Base-by-base conservation (phyloP, 2,797 vertebrate species). In the Dendrocincla tyrannina region DNA sequence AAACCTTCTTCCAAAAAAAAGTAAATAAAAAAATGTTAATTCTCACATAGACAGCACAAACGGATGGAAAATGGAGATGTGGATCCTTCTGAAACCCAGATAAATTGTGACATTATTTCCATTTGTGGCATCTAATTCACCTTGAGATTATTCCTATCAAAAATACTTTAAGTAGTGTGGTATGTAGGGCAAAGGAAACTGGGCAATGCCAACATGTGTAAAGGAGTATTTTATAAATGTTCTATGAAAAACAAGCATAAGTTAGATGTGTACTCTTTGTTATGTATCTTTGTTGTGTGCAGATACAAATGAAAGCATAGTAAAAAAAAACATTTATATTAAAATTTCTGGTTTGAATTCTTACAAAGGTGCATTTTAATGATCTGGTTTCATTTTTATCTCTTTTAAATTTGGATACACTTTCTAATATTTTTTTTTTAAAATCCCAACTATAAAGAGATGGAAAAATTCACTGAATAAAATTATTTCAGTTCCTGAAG, bases 51-150 rank as follows among this genome's bases (percentile, higher is more conserved):
- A n/a, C 9, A 35, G 16, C 67, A 91, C 25, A 85, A 63, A 46
- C 81, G 56, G 77, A 84, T 10, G 60, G 44, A 53, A 42, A 85
- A 95, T 10, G 7, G 13, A 85, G 32, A 81, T 55, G 50, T 73
- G 86, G 24, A 62, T 58, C 83, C 69, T 77, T 96, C 74, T 86
- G 77, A 97, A 95, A 55, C 14, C 60, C 49, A 44, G 68, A 47
- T 42, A 96, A 75, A 73, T 92, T 89, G 67, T 88, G 69, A 74
- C 67, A 81, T 39, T 96, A 53, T 88, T 85, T 88, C 73, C 62
- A 79, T 55, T 52, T 93, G 67, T 69, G 82, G 62, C 70, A 74
- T 72, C 72, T 92, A 66, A 94, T 91, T 93, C 81, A 90, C 81
- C 86, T 92, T 77, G 77, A 91, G 46, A 86, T 72, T 84, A 62